Conservation (phyloP, 2,113 vertebrate species). For the Xiphorhynchus elegans region DNA sequence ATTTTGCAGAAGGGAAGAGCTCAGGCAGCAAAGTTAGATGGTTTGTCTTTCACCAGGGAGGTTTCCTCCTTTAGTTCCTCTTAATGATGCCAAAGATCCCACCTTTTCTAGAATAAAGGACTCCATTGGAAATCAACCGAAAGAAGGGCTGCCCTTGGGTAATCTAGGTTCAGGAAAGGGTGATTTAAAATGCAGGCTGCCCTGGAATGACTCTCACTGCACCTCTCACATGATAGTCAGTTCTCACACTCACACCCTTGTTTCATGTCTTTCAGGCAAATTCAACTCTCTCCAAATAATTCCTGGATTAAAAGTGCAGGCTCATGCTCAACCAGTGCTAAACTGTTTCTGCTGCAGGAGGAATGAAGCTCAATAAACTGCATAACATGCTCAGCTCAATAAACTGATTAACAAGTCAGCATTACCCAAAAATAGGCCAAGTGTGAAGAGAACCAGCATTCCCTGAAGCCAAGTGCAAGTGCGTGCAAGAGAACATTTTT, state of each 20-base stretch:
- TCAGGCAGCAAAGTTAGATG: neutral
- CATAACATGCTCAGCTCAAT: neutral
- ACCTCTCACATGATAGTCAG: neutral
- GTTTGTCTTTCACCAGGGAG: neutral
- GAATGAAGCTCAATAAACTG: neutral
- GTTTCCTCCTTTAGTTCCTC: neutral
- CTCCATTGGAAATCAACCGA: neutral
- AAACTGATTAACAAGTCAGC: neutral
- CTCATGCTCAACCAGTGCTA: neutral
- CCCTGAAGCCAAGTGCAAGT: neutral
- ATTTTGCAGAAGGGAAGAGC: neutral
- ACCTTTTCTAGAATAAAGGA: neutral
- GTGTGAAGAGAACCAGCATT: slow-evolving; percentile 1
- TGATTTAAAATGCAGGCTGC: neutral
- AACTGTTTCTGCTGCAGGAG: neutral
- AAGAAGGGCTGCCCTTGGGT: neutral
- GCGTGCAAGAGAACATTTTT: neutral
- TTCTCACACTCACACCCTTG: slow-evolving; percentile 11
- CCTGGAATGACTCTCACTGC: neutral
- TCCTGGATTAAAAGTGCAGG: slow-evolving; percentile 28
- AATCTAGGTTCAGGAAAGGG: neutral
- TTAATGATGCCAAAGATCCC: neutral
- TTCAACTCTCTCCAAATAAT: neutral
- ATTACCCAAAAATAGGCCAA: neutral
- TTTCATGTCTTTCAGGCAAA: slow-evolving; percentile 4